Evolutionary conservation across 2,888 invertebrate species (phyloP), one percentile per base, ranked within the genome.

Genomic region (Mechanitis messenoides): DNA sequence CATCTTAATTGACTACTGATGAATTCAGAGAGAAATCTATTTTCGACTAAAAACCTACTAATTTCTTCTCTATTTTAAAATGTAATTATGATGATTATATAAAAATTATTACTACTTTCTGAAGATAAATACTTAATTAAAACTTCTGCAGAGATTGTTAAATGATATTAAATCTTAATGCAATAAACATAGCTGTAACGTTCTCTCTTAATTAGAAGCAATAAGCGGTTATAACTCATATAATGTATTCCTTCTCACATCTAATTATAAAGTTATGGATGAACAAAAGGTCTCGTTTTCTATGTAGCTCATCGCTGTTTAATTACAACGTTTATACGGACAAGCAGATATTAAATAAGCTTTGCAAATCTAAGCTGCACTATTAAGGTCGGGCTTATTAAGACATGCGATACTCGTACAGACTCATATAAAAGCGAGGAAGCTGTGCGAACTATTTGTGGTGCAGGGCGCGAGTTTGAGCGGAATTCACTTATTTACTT

Each of bases 351-450:
- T 46, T 56, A 56, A 59, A 56, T 56, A 59, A 62, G 62, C 56
- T 59, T 47, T 54, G 38, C 62, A 56, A 55, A 53, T 59, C 59
- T 58, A 53, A 53, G 58, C 53, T 58, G 31, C 28, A 58, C 62
- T 62, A 61, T 58, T 66, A 58, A 59, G 60, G 35, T 61, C 58
- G 57, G 55, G 63, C 63, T 63, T 66, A 63, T 66, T 66, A 60
- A 63, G 63, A 60, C 58, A 57, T 55, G 55, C 63, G 59, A 47
- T 64, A 58, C 42, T 42, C 9, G 9, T 9, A 42, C 50, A 55
- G 58, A 50, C 54, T 55, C 53, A 33, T 28, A 50, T 50, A 61
- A 61, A 50, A 61, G 55, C 58, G 28, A 35, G 60, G 46, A 45
- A 47, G 50, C 50, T 58, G 33, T 55, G 28, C 31, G 55, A 54